Conservation (phyloP, 35 echinoderm and acorn worm genomes). For the Anneissia japonica region DNA sequence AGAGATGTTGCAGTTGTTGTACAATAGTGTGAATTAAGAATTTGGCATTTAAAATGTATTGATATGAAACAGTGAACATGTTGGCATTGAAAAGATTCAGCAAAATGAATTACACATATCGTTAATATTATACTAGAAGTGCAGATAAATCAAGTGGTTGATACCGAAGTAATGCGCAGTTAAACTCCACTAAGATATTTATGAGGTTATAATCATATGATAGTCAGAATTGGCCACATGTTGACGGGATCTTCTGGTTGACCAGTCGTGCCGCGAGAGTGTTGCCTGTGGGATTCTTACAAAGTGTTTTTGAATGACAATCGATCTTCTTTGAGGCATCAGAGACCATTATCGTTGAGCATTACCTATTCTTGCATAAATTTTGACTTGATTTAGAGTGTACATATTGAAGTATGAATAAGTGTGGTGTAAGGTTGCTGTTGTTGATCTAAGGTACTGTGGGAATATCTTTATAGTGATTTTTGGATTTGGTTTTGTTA, state of each 20-base stretch:
- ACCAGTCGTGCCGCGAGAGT: neutral
- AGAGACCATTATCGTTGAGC: neutral
- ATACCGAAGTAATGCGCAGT: neutral
- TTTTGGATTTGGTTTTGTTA: too few relatives aligned
- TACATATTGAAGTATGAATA: too few relatives aligned
- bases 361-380: neutral
- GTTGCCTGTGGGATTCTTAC: neutral
- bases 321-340: neutral
- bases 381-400: too few relatives aligned
- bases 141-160: neutral
- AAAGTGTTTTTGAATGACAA: neutral
- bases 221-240: neutral
- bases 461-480: too few relatives aligned
- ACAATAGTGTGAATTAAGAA: too few relatives aligned
- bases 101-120: neutral
- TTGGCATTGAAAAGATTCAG: neutral
- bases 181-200: neutral
- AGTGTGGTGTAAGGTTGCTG: too few relatives aligned
- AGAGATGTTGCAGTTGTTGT: too few relatives aligned
- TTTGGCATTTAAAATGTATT: too few relatives aligned
- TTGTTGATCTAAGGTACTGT: too few relatives aligned
- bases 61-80: neutral
- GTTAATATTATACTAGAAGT: neutral
- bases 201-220: neutral
- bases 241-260: neutral